A percentile compares a stretch with the other conserved stretches of the same genome.
Conservation (phyloP, 1,140 invertebrate species). For the Meteorus sp. region DNA sequence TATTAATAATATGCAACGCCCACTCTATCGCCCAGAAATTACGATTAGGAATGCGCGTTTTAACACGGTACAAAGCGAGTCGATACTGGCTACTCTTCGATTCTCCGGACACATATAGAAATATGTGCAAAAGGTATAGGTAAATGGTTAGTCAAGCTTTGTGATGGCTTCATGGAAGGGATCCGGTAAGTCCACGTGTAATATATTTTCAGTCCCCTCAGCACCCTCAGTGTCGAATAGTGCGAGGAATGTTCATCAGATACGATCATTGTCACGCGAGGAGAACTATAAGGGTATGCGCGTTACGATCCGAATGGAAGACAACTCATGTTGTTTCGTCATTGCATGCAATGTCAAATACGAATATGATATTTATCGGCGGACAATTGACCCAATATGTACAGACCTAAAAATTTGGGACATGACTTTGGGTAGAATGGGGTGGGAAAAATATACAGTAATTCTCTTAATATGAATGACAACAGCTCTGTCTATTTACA, state of each 20-base stretch:
- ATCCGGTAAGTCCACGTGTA: neutral
- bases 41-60: neutral
- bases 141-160: too few relatives aligned
- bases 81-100: constrained; percentile 29
- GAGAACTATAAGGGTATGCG: neutral
- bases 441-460: too few relatives aligned
- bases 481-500: neutral
- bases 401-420: too few relatives aligned
- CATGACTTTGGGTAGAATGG: too few relatives aligned
- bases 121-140: too few relatives aligned
- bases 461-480: too few relatives aligned
- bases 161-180: too few relatives aligned
- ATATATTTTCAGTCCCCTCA: too few relatives aligned
- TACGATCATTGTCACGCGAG: neutral
- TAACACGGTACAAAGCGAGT: constrained; percentile 25
- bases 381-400: too few relatives aligned
- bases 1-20: neutral
- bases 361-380: too few relatives aligned
- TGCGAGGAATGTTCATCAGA: neutral
- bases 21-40: neutral
- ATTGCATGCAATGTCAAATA: too few relatives aligned
- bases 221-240: too few relatives aligned
- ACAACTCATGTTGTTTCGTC: neutral
- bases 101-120: neutral
- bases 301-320: neutral